A percentile compares a stretch with the other conserved stretches of the same genome.
Evolutionary conservation across 2,113 vertebrate species (phyloP).

Genomic region (Aspidoscelis tigris): DNA sequence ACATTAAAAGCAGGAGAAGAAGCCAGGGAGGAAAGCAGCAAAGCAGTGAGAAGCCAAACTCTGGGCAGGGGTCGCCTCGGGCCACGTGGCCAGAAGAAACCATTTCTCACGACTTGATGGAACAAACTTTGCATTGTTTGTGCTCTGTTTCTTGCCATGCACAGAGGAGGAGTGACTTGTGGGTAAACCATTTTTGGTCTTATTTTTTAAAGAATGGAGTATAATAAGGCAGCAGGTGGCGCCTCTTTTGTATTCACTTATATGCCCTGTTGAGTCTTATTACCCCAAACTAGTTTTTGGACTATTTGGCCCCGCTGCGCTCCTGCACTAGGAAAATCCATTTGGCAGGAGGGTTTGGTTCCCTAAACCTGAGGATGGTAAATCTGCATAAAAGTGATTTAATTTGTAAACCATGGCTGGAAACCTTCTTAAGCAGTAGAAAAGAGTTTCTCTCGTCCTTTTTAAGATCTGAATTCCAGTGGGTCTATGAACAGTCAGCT

Average conservation of each 20-base stretch:
- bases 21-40: conserved; percentile 86
- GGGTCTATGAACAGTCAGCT: too few relatives aligned
- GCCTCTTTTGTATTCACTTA: neutral
- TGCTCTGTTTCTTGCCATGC: neutral
- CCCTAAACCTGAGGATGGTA: too few relatives aligned
- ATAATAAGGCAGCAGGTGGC: too few relatives aligned
- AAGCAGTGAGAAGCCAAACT: conserved; percentile 80
- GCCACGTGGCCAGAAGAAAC: neutral
- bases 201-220: neutral
- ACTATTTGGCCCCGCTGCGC: too few relatives aligned
- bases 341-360: neutral
- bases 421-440: too few relatives aligned
- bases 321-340: neutral
- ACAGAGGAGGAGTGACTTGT: neutral
- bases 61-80: neutral
- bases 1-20: conserved; percentile 83
- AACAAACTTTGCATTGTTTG: neutral
- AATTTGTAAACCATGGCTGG: too few relatives aligned
- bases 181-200: neutral
- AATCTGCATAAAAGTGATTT: too few relatives aligned
- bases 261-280: too few relatives aligned
- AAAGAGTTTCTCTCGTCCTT: too few relatives aligned
- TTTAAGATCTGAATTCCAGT: too few relatives aligned
- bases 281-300: too few relatives aligned
- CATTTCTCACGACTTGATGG: neutral